Base-by-base conservation (phyloP, 1,140 invertebrate genomes). In the Tetragnatha versicolor region DNA sequence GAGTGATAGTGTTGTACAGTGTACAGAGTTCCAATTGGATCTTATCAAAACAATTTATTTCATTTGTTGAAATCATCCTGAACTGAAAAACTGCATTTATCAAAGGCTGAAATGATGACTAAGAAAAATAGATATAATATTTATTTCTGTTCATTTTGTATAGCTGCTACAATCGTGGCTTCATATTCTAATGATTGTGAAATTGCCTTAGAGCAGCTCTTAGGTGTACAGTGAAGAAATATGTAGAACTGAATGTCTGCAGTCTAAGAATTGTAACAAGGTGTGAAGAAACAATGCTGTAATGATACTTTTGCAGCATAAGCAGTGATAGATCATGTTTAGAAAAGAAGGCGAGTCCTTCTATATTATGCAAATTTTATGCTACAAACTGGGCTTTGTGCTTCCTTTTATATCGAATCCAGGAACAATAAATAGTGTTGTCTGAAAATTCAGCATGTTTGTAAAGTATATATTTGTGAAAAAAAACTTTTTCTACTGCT, bases 1-100 rank as follows among this genome's bases (percentile, higher is more conserved):
- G 37, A 77, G 75, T 79, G 51, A 79, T 61, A 69, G 76, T 79
- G 76, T 79, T 79, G 76, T 79, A 79, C 76, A 79, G 76, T 79
- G 76, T 79, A 79, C 76, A 79, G 45, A 79, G 39, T 79, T 69
- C 51, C 76, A 69, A 51, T 60, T 37, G 14, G 47, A 77, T 58
- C 39, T 79, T 76, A 58, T 68, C 63, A 68, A 55, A 42, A 45
- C 60, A 77, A 14, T 75, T 73, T 60, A 9, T 60, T 58, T 77
- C 42, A 51, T 77, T 77, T 66, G 60, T 65, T 53, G 27, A 66
- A 51, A 77, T 60, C 31, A 69, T 69, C 60, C 37, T 61, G 65
- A 58, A 60, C 37, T 66, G 20, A 73, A 78, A 66, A 45, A 29
- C 51, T 68, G 49, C 51, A 60, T 60, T 69, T 79, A 69, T 58